Conservation (phyloP, 2,888 invertebrate species). For the Synergus umbraculus region DNA sequence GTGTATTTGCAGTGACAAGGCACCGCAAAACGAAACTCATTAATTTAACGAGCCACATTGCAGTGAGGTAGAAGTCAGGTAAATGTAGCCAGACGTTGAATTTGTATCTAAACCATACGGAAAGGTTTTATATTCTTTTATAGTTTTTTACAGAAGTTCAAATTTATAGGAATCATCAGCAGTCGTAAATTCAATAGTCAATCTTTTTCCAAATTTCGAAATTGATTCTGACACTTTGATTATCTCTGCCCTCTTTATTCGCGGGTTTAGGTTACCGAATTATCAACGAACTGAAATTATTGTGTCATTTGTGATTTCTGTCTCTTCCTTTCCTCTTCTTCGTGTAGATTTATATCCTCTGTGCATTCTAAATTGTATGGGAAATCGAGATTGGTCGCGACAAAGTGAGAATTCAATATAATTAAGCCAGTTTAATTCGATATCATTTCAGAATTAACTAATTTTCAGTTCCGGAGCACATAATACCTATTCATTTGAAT, state of each 20-base stretch:
- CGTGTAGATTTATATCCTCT: neutral
- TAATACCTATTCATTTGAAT: no score
- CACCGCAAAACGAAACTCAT: constrained; percentile 31
- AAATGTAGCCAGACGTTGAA: neutral
- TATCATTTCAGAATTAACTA: no score
- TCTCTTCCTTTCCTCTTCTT: neutral
- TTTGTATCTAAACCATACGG: neutral
- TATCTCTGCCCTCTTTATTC: neutral
- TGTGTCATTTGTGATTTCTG: constrained; percentile 65
- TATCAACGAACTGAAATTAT: constrained; percentile 71
- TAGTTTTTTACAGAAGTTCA: no score
- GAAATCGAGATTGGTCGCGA: neutral
- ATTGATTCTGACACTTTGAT: neutral
- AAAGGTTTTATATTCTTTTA: neutral
- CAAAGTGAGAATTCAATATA: constrained; percentile 4
- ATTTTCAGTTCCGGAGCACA: no score
- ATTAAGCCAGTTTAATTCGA: neutral
- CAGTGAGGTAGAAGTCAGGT: neutral
- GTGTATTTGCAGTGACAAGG: constrained; percentile 22
- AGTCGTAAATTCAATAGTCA: neutral
- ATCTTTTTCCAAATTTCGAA: neutral
- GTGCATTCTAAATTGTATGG: neutral
- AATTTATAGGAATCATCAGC: no score
- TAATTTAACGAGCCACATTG: neutral
- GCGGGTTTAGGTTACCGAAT: constrained; percentile 71